A percentile compares a stretch with the other conserved stretches of the same genome.
phyloP scores from a whole-genome alignment of 2,888 invertebrate genomes.

The Cantharis lateralis region DNA sequence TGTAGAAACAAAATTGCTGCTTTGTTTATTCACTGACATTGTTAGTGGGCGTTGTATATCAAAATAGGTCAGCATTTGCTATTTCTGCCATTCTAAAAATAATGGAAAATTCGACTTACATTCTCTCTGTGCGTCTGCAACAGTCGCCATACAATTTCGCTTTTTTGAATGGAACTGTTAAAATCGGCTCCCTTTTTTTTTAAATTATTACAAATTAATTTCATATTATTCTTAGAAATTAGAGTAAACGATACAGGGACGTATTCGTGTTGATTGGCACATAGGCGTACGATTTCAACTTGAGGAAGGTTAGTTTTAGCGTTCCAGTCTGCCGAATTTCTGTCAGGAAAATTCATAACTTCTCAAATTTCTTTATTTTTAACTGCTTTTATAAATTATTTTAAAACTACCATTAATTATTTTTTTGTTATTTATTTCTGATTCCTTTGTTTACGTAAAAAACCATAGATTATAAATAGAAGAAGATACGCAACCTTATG shows the following conservation, averaged over 20 bases:
- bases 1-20: background rate
- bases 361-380: too few species aligned
- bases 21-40: conserved; percentile 36
- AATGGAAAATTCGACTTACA: conserved; percentile 34
- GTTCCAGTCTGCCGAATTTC: too few species aligned
- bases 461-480: too few species aligned
- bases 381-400: too few species aligned
- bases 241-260: background rate
- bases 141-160: background rate
- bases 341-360: too few species aligned
- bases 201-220: background rate
- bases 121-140: conserved; percentile 16
- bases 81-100: conserved; percentile 42
- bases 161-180: background rate
- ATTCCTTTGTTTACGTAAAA: too few species aligned
- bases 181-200: background rate
- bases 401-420: too few species aligned
- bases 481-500: too few species aligned
- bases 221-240: too few species aligned
- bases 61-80: conserved; percentile 48
- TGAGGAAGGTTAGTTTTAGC: background rate
- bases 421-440: too few species aligned
- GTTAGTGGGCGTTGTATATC: conserved; percentile 37
- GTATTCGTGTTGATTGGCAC: background rate
- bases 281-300: background rate